Conservation (phyloP, 2,113 vertebrate genomes). For the Tringa solitaria region DNA sequence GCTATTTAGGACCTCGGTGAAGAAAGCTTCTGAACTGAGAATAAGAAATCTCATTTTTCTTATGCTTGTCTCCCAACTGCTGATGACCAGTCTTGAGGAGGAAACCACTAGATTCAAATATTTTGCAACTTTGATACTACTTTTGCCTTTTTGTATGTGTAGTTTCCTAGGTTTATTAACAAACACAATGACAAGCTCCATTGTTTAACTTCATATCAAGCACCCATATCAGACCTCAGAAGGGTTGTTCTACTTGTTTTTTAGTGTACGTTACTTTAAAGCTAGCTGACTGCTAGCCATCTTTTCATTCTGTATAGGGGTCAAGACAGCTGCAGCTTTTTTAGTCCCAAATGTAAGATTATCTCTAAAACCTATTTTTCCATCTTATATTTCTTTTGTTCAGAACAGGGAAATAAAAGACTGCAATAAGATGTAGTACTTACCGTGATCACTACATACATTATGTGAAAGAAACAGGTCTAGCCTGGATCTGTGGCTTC, state of each 20-base stretch:
- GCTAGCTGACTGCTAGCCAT: neutral
- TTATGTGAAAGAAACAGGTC: neutral
- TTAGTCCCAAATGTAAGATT: neutral
- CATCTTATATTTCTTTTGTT: neutral
- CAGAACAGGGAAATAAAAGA: neutral
- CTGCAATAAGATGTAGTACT: neutral
- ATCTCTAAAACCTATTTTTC: neutral
- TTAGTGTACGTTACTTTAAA: neutral
- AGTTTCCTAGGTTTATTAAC: neutral
- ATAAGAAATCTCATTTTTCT: neutral
- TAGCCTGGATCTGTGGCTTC: neutral
- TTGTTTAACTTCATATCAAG: neutral
- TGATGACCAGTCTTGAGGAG: neutral
- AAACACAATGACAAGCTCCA: neutral
- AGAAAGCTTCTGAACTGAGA: neutral
- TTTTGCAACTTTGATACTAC: neutral
- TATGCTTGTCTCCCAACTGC: neutral
- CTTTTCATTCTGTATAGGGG: neutral
- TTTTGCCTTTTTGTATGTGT: neutral
- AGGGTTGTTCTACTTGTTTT: neutral
- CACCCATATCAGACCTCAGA: neutral
- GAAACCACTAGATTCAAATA: neutral
- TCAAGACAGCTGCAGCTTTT: neutral
- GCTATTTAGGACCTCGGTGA: neutral
- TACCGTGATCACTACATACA: rapidly evolving